phyloP scores from a whole-genome alignment of 2,113 vertebrate species.

The Galeopterus variegatus region DNA sequence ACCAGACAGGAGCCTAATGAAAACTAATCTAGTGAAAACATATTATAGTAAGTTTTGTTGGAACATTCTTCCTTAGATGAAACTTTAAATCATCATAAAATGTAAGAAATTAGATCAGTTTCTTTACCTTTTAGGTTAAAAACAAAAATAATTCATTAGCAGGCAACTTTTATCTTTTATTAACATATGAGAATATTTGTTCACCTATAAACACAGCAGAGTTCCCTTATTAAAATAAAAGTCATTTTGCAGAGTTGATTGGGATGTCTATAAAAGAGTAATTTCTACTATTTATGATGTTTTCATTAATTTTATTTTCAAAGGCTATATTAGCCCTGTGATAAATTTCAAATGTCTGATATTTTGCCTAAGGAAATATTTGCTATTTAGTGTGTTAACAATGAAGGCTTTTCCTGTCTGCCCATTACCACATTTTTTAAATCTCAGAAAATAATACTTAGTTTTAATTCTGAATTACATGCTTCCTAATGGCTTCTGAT shows the following conservation, averaged over 20 bases:
- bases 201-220: not conserved
- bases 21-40: not conserved
- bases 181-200: not conserved
- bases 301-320: slow-evolving; percentile 58
- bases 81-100: slow-evolving; percentile 1
- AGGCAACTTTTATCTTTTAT: slow-evolving; percentile 11
- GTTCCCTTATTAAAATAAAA: not conserved
- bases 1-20: not conserved
- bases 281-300: not conserved
- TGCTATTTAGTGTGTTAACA: slow-evolving; percentile 52
- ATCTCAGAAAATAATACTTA: slow-evolving; percentile 58
- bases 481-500: slow-evolving; percentile 2
- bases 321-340: slow-evolving; percentile 12
- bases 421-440: slow-evolving; percentile 57
- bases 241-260: not conserved
- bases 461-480: slow-evolving; percentile 43
- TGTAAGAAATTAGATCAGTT: not conserved
- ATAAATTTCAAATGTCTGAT: slow-evolving; percentile 53
- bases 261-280: not conserved
- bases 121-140: slow-evolving; percentile 55
- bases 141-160: not conserved
- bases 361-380: slow-evolving; percentile 65
- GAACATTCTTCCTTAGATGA: not conserved
- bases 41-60: not conserved
- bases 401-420: slow-evolving; percentile 66